These are phyloP conservation scores for Dolichopus griseipennis DNA, from an alignment of 2,888 invertebrate species.

Conservation along the genomic window DNA sequence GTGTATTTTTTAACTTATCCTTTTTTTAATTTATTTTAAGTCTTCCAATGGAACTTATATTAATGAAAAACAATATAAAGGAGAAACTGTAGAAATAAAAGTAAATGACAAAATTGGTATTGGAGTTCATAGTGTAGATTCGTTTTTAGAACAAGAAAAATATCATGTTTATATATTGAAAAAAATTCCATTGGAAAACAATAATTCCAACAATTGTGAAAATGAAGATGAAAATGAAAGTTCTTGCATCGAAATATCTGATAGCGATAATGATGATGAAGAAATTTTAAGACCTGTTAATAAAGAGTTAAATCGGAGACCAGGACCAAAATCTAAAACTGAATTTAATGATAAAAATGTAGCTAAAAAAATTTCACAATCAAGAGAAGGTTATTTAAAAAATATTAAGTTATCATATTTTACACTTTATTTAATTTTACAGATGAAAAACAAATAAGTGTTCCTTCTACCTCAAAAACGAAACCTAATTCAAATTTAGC, in stretches of 20 bases:
- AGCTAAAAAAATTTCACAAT: no score
- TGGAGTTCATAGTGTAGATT: neutral
- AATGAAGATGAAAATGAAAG: neutral
- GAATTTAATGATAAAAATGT: no score
- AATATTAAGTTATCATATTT: no score
- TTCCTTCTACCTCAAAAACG: no score
- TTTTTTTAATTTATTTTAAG: neutral
- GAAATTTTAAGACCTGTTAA: no score
- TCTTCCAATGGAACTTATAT: conserved; percentile 5
- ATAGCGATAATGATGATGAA: neutral
- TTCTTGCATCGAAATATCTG: neutral
- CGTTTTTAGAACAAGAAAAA: neutral
- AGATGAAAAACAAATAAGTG: no score
- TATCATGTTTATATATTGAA: neutral
- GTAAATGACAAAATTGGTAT: conserved; percentile 5
- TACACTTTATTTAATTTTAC: no score
- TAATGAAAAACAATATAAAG: neutral
- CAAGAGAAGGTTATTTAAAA: no score
- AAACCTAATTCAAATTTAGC: no score
- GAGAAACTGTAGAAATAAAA: neutral
- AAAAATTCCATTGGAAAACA: neutral
- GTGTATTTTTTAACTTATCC: neutral
- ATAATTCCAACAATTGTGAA: neutral
- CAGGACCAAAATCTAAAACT: no score
- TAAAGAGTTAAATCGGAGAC: no score